phyloP scores from a whole-genome alignment of 1,140 invertebrate species.

The Pantala flavescens region DNA sequence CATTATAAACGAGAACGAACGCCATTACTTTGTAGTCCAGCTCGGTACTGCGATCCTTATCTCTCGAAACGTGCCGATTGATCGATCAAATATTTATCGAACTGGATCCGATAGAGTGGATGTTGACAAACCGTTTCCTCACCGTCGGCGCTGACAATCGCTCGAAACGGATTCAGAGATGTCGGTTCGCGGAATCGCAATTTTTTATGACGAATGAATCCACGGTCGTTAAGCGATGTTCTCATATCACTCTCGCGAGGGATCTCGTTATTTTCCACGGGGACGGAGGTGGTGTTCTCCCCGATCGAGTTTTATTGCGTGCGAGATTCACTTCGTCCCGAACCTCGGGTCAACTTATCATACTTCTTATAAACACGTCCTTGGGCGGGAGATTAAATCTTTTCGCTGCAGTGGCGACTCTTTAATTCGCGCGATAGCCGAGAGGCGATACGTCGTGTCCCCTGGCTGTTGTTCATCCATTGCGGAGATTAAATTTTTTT shows the following conservation, averaged over 20 bases:
- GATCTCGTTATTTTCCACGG: not conserved
- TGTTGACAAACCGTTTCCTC: too few species aligned
- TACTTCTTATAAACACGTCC: not conserved
- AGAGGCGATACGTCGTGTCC: not conserved
- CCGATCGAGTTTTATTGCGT: not conserved
- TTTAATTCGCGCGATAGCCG: not conserved
- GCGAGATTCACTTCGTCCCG: too few species aligned
- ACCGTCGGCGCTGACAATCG: too few species aligned
- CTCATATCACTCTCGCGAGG: not conserved
- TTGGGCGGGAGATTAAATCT: not conserved
- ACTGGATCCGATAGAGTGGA: too few species aligned
- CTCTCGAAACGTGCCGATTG: too few species aligned
- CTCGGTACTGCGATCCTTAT: too few species aligned
- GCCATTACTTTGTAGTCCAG: too few species aligned
- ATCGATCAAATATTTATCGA: too few species aligned
- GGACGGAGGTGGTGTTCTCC: not conserved
- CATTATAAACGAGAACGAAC: too few species aligned
- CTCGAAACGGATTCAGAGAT: too few species aligned
- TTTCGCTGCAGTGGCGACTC: not conserved
- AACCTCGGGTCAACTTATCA: too few species aligned
- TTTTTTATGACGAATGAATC: not conserved
- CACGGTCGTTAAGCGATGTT: not conserved
- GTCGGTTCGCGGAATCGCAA: too few species aligned
- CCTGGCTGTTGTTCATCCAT: not conserved
- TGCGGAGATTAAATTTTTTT: not conserved